A percentile compares a stretch with the other conserved stretches of the same genome.
Conservation (phyloP, 1,140 invertebrate genomes). For the Philopotamus ludificatus region DNA sequence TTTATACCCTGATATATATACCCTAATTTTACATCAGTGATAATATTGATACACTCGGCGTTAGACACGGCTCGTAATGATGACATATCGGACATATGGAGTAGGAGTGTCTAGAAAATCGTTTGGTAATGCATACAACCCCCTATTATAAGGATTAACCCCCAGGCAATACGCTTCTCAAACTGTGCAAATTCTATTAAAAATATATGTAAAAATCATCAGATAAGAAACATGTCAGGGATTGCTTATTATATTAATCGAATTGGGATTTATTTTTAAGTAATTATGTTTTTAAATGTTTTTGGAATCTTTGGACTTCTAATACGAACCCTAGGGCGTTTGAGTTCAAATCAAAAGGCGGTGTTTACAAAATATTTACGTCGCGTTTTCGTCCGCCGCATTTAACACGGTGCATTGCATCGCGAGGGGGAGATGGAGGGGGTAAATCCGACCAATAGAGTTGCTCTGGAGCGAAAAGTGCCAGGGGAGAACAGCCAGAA, state of each 20-base stretch:
- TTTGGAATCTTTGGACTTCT: background rate
- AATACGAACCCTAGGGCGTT: constrained; percentile 14
- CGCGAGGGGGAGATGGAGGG: too few relatives aligned
- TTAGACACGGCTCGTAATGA: too few relatives aligned
- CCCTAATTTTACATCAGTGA: too few relatives aligned
- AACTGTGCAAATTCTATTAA: constrained; percentile 3
- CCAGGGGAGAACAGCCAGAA: background rate
- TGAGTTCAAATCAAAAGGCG: constrained; percentile 19
- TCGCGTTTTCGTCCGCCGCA: constrained; percentile 23
- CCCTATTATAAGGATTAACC: background rate
- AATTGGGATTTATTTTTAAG: too few relatives aligned
- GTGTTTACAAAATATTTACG: constrained; percentile 31
- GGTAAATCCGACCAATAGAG: constrained; percentile 6
- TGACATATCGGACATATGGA: constrained; percentile 23
- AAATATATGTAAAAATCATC: background rate
- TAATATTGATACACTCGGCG: too few relatives aligned
- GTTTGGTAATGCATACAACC: constrained; percentile 8
- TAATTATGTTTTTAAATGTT: background rate
- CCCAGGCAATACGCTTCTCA: background rate
- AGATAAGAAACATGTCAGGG: too few relatives aligned
- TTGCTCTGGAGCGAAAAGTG: background rate
- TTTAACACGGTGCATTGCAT: constrained; percentile 9
- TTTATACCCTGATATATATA: too few relatives aligned
- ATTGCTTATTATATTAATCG: too few relatives aligned
- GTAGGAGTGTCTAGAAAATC: constrained; percentile 10